phyloP scores from a whole-genome alignment of 2,888 invertebrate genomes.

The Zygaena filipendulae region DNA sequence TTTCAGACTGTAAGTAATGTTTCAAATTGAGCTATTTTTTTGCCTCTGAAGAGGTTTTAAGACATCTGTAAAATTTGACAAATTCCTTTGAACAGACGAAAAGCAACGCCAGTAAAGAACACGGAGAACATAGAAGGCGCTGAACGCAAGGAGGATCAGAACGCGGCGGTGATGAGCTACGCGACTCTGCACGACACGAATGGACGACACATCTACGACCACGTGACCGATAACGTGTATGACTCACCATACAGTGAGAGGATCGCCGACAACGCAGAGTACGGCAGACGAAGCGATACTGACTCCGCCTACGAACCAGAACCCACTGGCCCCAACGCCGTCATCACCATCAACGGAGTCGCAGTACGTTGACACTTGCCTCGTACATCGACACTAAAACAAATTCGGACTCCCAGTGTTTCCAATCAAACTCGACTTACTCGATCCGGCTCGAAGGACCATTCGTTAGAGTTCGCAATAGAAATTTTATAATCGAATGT shows the following conservation, averaged over 20 bases:
- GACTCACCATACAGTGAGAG: constrained; percentile 79
- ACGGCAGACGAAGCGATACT: constrained; percentile 52
- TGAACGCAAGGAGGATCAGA: constrained; percentile 86
- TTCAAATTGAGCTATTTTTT: not conserved
- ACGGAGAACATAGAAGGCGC: constrained; percentile 90
- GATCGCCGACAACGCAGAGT: constrained; percentile 51
- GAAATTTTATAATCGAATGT: no score
- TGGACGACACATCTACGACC: constrained; percentile 60
- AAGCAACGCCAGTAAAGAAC: constrained; percentile 87
- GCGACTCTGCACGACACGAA: constrained; percentile 81
- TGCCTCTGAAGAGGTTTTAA: constrained; percentile 11
- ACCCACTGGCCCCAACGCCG: constrained; percentile 68
- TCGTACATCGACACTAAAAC: no score
- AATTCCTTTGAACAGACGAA: constrained; percentile 70
- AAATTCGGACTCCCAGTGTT: no score
- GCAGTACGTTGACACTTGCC: constrained; percentile 75
- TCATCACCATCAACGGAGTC: constrained; percentile 90
- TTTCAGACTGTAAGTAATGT: constrained; percentile 77
- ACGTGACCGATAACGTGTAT: constrained; percentile 75
- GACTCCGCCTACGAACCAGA: constrained; percentile 74
- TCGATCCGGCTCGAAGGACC: constrained; percentile 17
- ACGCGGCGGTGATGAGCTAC: constrained; percentile 90
- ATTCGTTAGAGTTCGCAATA: constrained; percentile 7
- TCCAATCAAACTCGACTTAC: no score
- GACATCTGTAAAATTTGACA: constrained; percentile 10